phyloP scores from a whole-genome alignment of 2,113 vertebrate species.

The Dendrocopos noguchii region DNA sequence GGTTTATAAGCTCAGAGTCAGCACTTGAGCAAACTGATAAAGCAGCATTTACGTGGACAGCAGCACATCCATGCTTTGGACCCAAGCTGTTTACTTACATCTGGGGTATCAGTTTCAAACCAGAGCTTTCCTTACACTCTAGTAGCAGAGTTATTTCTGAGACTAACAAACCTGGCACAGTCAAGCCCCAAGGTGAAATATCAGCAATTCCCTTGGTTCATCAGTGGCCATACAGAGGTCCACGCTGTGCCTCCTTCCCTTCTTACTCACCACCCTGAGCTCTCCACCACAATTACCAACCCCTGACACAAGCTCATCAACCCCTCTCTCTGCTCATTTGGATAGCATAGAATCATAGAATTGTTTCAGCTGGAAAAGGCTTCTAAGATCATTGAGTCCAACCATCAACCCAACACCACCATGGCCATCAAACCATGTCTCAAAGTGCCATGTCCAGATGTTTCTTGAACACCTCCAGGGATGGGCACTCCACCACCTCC shows the following conservation, averaged over 20 bases:
- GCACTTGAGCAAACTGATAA: slow-evolving; percentile 62
- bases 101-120: background rate
- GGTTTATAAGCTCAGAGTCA: slow-evolving; percentile 47
- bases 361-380: no score
- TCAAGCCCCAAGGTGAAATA: background rate
- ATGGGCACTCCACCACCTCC: no score
- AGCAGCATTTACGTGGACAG: slow-evolving; percentile 19
- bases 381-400: no score
- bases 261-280: background rate
- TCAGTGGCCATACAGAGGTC: background rate
- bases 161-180: background rate
- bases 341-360: background rate
- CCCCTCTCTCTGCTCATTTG: background rate
- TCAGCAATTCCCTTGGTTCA: background rate
- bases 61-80: slow-evolving; percentile 25
- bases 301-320: rapidly evolving
- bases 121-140: background rate
- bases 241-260: background rate
- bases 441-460: no score
- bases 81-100: slow-evolving; percentile 16
- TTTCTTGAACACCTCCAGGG: no score
- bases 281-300: background rate
- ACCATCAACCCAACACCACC: no score
- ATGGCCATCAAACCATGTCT: no score
- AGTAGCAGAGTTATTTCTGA: background rate